Base-by-base conservation (phyloP, 1,140 invertebrate genomes). In the Diabrotica undecimpunctata region DNA sequence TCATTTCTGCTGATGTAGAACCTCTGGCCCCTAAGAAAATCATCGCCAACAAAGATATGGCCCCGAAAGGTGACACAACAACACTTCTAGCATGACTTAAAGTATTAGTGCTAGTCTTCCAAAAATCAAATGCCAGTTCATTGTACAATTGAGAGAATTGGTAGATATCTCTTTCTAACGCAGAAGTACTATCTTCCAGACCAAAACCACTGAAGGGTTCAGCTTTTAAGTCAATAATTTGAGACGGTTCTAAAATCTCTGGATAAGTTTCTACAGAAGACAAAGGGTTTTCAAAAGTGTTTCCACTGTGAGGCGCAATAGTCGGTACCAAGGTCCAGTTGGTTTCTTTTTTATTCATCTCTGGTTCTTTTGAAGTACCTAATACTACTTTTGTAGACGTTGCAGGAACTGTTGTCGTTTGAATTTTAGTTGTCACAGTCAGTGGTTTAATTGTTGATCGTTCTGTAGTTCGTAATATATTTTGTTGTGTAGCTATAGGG, bases 1-100 rank as follows among this genome's bases (percentile, higher is more conserved):
- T 94, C 88, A 95, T 93, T 83, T 94, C 90, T 0, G 89, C 90
- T 0, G 92, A 93, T 0, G 93, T 95, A n/a, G 88, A 84, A 41
- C 93, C 92, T 66, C 90, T 83, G 5, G 93, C 92, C 4, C 93
- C 93, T 50, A 95, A 83, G 76, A 94, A 94, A 39, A 94, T 86
- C 92, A 95, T 94, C 4, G 92, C 91, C 5, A 95, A 75, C 74
- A 93, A 85, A 5, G 91, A 93, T 2, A 89, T 92, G 62, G 92
- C 85, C 0, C 91, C 91, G 69, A 94, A 94, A 0, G 93, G 92
- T 8, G 92, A 94, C 4, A 94, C 76, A n/a, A 92, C 85, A 66
- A 95, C 80, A 69, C 91, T 93, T 68, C 91, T 82, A 10, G 86
- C 87, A 9, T 85, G 83, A 65, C 87, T 90, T n/a, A 90, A 80